Evolutionary conservation across 2,888 invertebrate species (phyloP).

Genomic region (Cosmia trapezina): DNA sequence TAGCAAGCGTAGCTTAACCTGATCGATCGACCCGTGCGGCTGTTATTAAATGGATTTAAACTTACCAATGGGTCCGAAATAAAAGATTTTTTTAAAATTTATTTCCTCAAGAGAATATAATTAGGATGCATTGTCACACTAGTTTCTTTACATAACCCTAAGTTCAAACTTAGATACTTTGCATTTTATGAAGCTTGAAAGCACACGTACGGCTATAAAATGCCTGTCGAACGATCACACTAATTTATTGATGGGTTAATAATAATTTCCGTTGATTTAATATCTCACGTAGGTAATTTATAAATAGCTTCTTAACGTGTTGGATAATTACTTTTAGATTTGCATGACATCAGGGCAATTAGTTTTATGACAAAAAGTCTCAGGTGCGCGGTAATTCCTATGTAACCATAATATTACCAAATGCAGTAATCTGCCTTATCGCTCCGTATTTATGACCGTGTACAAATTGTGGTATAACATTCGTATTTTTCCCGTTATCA

Average conservation of each 20-base stretch:
- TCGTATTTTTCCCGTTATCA: constrained; percentile 80
- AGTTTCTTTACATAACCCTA: constrained; percentile 17
- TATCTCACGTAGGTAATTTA: constrained; percentile 29
- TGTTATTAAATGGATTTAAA: no score
- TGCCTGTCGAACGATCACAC: constrained; percentile 8
- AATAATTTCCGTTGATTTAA: constrained; percentile 13
- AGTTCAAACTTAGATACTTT: constrained; percentile 3
- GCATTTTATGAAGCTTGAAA: constrained; percentile 31
- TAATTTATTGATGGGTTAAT: constrained; percentile 15
- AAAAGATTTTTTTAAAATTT: no score
- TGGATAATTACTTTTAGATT: constrained; percentile 30
- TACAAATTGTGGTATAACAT: constrained; percentile 78
- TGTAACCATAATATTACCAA: constrained; percentile 60
- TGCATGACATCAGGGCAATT: constrained; percentile 38
- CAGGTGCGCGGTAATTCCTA: constrained; percentile 23
- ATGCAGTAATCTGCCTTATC: constrained; percentile 77
- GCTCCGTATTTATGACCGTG: constrained; percentile 77
- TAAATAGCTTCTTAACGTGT: constrained; percentile 21
- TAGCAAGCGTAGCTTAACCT: no score
- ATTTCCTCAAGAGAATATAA: constrained; percentile 27
- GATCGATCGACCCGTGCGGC: no score
- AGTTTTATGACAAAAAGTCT: constrained; percentile 35
- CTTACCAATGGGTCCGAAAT: no score
- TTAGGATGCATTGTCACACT: constrained; percentile 40
- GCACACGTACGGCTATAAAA: constrained; percentile 35